Conservation (phyloP, 2,888 invertebrate genomes). For the Sepioteuthis lessoniana region DNA sequence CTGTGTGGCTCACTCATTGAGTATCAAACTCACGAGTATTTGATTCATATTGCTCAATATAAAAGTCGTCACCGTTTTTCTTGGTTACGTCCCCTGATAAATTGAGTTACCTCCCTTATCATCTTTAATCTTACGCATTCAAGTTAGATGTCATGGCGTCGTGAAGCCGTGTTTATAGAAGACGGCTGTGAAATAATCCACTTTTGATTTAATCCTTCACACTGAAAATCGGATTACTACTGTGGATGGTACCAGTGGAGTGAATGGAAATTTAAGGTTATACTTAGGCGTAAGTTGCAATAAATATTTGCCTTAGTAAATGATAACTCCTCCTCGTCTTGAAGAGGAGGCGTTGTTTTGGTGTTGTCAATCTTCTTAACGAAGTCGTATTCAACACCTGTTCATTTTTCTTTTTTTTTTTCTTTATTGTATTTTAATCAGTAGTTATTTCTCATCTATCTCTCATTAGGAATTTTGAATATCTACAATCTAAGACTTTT, state of each 20-base stretch:
- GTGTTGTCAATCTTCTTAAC: neutral
- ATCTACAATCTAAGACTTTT: too few relatives aligned
- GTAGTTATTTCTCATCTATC: neutral
- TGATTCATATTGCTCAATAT: too few relatives aligned
- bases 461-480: too few relatives aligned
- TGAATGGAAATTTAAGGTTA: neutral
- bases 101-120: neutral
- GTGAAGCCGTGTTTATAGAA: neutral
- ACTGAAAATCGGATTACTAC: neutral
- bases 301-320: neutral
- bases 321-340: neutral
- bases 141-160: neutral
- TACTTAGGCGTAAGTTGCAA: neutral
- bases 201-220: neutral
- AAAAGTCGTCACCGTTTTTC: neutral
- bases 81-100: neutral
- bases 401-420: neutral
- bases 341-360: slow-evolving; percentile 9
- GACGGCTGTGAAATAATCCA: slow-evolving; percentile 1
- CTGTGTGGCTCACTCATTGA: too few relatives aligned
- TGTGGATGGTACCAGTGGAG: neutral
- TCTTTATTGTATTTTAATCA: neutral
- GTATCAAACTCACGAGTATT: too few relatives aligned
- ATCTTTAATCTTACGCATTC: neutral
- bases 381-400: neutral